phyloP scores from a whole-genome alignment of 2,888 invertebrate genomes.

The Ormia ochracea region DNA sequence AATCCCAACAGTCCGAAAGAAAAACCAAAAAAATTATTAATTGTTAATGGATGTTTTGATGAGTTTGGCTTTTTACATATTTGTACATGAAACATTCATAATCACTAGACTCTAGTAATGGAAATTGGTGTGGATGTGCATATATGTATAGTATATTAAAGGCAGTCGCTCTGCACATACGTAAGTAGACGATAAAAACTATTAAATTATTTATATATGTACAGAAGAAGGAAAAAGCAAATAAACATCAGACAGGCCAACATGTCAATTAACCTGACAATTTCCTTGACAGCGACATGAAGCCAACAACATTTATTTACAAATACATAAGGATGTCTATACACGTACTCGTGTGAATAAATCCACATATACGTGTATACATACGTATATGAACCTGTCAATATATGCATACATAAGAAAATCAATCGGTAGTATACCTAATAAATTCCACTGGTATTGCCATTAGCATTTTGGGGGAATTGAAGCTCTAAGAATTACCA shows the following conservation, averaged over 20 bases:
- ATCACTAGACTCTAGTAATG: background rate
- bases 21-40: constrained; percentile 24
- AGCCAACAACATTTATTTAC: background rate
- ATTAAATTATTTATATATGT: background rate
- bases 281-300: constrained; percentile 28
- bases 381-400: no score
- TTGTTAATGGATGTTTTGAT: background rate
- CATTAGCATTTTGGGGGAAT: no score
- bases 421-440: no score
- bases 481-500: no score
- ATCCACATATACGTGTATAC: no score
- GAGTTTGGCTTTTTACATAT: background rate
- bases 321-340: background rate
- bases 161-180: background rate
- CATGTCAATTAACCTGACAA: constrained; percentile 32
- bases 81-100: background rate
- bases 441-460: no score
- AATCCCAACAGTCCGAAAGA: background rate
- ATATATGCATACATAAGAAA: no score
- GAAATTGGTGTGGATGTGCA: no score
- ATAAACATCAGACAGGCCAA: constrained; percentile 9
- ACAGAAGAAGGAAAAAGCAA: background rate
- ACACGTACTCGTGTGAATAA: no score
- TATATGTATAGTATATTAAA: background rate
- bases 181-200: background rate